Conservation (phyloP, 2,888 invertebrate genomes). For the Neria commutata region DNA sequence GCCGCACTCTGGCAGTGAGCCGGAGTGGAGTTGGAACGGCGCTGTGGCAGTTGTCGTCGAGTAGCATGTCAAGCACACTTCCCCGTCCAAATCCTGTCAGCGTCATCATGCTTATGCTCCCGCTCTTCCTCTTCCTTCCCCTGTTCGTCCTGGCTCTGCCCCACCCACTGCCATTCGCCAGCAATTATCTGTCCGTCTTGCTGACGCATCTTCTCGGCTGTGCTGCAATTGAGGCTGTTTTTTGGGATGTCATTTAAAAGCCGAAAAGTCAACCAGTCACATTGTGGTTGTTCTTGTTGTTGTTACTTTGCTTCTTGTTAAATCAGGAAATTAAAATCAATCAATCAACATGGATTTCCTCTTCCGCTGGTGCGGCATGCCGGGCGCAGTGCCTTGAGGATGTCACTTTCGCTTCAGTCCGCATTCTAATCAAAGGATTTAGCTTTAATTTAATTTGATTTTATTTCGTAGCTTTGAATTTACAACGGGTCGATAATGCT, state of each 20-base stretch:
- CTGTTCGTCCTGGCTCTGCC: background rate
- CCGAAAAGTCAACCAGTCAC: background rate
- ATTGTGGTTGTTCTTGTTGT: background rate
- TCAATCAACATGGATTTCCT: slow-evolving; percentile 59
- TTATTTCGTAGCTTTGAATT: no score
- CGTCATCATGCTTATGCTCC: no score
- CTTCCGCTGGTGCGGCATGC: slow-evolving; percentile 18
- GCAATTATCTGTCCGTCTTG: background rate
- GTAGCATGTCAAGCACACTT: background rate
- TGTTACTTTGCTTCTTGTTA: background rate
- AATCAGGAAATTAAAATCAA: slow-evolving; percentile 62
- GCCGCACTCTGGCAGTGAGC: background rate
- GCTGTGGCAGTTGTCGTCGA: background rate
- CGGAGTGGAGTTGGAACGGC: background rate
- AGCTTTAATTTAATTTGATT: no score
- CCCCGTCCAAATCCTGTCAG: no score
- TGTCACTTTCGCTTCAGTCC: no score
- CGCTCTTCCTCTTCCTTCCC: no score
- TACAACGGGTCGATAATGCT: no score
- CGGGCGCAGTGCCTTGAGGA: no score
- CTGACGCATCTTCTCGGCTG: background rate
- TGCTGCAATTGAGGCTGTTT: background rate
- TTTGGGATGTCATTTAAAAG: no score
- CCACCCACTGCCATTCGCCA: background rate
- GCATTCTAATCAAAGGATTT: no score